These are phyloP conservation scores for Papilio elwesi DNA, from an alignment of 2,888 invertebrate species.

Conservation along the genomic window DNA sequence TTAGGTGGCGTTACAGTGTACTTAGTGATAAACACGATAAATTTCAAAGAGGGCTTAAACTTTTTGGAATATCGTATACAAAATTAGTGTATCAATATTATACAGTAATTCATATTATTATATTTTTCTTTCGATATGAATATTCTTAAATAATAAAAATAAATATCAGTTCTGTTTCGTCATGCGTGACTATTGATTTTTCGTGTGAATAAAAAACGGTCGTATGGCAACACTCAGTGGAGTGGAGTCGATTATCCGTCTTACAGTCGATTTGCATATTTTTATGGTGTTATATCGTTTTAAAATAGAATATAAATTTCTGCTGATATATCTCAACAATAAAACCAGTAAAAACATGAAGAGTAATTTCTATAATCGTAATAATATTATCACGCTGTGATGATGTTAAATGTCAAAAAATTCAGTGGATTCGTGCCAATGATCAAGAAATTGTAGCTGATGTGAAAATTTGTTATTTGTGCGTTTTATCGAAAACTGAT, in stretches of 20 bases:
- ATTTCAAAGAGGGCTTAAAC: no score
- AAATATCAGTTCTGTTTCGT: background rate
- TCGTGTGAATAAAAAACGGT: background rate
- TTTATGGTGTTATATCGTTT: conserved; percentile 46
- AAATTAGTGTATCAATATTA: no score
- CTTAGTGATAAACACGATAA: no score
- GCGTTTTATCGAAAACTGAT: conserved; percentile 58
- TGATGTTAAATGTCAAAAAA: conserved; percentile 80
- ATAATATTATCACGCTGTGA: conserved; percentile 58
- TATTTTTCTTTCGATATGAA: no score
- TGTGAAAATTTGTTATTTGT: conserved; percentile 64
- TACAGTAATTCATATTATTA: no score
- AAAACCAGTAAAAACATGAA: background rate
- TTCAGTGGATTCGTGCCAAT: conserved; percentile 77
- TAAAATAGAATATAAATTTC: conserved; percentile 43
- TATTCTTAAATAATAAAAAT: no score
- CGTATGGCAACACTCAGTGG: conserved; percentile 40
- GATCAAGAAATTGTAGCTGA: conserved; percentile 63
- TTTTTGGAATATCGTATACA: background rate
- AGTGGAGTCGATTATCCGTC: conserved; percentile 46
- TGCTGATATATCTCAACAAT: conserved; percentile 25
- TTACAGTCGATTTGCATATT: conserved; percentile 47
- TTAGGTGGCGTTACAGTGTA: no score
- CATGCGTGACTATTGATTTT: background rate
- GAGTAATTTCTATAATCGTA: conserved; percentile 4